Evolutionary conservation across 2,113 vertebrate species (phyloP).

Genomic region (Candoia aspera): DNA sequence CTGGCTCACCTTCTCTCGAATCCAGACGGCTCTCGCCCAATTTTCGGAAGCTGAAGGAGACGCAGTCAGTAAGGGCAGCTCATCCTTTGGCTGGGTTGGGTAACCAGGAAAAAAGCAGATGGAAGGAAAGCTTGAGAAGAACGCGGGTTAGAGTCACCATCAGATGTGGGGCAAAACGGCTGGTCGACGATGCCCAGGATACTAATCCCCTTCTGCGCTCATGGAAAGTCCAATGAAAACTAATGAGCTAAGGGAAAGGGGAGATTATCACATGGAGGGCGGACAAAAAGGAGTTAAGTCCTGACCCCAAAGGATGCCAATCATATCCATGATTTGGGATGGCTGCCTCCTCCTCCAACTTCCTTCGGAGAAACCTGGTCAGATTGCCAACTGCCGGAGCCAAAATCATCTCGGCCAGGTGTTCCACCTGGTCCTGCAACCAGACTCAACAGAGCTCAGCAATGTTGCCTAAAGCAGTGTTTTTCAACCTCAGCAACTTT

Average conservation of each 20-base stretch:
- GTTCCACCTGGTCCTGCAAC: too few relatives aligned
- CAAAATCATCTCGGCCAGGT: too few relatives aligned
- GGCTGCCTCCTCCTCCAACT: not conserved
- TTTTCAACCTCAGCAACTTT: not conserved
- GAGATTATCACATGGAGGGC: not conserved
- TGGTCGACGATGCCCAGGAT: not conserved
- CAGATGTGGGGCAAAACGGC: not conserved
- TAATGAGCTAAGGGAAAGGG: constrained; percentile 18
- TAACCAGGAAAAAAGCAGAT: not conserved
- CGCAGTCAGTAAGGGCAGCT: not conserved
- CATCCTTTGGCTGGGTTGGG: not conserved
- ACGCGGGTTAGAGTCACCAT: not conserved
- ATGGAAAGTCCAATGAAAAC: constrained; percentile 3
- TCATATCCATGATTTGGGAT: not conserved
- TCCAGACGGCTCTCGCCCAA: not conserved
- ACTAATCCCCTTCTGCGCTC: constrained; percentile 23
- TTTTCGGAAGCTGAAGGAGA: not conserved
- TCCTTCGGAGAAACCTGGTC: not conserved
- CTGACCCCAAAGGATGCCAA: not conserved
- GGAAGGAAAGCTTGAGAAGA: not conserved
- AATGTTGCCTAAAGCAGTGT: not conserved
- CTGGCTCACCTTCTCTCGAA: not conserved
- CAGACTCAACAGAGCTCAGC: not conserved
- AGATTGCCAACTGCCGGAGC: not conserved
- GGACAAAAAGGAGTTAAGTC: not conserved